A percentile compares a stretch with the other conserved stretches of the same genome.
Conservation (phyloP, 2,113 vertebrate genomes). For the Litocranius walleri region DNA sequence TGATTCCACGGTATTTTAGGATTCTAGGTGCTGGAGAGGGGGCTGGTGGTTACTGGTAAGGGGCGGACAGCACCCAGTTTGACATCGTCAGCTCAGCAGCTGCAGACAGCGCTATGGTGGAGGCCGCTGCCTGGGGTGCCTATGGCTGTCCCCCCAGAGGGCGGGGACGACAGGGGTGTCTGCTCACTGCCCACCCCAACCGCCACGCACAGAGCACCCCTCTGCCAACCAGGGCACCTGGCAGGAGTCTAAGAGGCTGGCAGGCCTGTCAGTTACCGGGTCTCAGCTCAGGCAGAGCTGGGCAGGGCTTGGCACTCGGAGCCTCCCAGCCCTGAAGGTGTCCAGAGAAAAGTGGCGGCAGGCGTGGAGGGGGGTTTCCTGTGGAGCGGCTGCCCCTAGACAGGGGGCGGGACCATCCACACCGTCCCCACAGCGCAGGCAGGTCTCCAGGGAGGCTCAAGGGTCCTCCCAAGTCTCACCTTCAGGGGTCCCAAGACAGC, state of each 20-base stretch:
- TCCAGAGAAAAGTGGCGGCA: not conserved
- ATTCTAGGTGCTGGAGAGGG: not conserved
- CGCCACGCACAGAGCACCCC: not conserved
- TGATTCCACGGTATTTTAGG: accelerated
- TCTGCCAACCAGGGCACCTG: not conserved
- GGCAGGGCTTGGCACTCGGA: not conserved
- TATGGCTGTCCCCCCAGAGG: too few relatives aligned
- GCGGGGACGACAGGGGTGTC: not conserved
- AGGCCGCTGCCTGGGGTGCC: not conserved
- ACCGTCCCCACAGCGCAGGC: accelerated
- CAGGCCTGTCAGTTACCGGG: not conserved
- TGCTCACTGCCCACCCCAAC: not conserved
- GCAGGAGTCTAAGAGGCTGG: not conserved
- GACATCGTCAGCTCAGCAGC: not conserved
- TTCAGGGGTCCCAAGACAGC: not conserved
- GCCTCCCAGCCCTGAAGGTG: not conserved
- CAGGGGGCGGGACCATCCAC: accelerated
- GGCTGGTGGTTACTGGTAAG: not conserved
- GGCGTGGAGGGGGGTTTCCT: not conserved
- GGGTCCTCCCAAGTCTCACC: not conserved
- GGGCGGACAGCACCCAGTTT: accelerated
- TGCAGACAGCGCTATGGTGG: accelerated
- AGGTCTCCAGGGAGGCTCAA: accelerated
- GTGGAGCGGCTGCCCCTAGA: not conserved
- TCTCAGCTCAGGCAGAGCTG: not conserved